phyloP scores from a whole-genome alignment of 2,888 invertebrate genomes.

The Apamea crenata region DNA sequence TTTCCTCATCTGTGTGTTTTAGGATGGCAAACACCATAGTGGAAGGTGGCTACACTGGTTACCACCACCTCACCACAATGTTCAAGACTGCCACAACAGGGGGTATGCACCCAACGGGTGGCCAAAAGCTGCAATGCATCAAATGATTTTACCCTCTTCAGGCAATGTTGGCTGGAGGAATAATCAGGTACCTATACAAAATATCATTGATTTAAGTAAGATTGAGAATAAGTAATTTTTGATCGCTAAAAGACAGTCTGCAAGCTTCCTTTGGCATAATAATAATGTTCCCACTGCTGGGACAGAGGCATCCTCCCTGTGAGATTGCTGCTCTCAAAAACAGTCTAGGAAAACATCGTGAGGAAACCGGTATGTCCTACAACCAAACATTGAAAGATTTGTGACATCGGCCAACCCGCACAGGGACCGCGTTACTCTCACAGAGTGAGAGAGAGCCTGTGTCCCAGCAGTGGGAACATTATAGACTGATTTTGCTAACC shows the following conservation, averaged over 20 bases:
- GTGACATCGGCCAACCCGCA: too few species aligned
- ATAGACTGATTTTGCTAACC: too few species aligned
- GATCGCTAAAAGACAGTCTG: background rate
- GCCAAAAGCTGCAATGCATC: conserved; percentile 1
- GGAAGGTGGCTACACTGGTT: background rate
- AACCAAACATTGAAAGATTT: too few species aligned
- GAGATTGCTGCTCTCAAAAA: too few species aligned
- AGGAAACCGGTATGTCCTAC: too few species aligned
- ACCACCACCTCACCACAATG: background rate
- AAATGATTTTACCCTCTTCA: background rate
- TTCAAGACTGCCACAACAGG: background rate
- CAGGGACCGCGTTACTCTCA: too few species aligned
- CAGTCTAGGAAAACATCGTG: too few species aligned
- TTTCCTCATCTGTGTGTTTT: background rate
- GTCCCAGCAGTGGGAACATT: too few species aligned
- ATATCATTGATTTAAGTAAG: background rate
- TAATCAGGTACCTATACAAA: conserved; percentile 11
- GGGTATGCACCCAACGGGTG: background rate
- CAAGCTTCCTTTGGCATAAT: background rate
- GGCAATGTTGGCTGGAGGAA: background rate
- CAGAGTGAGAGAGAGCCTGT: too few species aligned
- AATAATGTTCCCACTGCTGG: too few species aligned
- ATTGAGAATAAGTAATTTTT: background rate
- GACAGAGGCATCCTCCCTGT: too few species aligned
- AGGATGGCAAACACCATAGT: background rate